These are phyloP conservation scores for Brienomyrus brachyistius DNA, from an alignment of 2,113 vertebrate genomes.

Conservation along the genomic window DNA sequence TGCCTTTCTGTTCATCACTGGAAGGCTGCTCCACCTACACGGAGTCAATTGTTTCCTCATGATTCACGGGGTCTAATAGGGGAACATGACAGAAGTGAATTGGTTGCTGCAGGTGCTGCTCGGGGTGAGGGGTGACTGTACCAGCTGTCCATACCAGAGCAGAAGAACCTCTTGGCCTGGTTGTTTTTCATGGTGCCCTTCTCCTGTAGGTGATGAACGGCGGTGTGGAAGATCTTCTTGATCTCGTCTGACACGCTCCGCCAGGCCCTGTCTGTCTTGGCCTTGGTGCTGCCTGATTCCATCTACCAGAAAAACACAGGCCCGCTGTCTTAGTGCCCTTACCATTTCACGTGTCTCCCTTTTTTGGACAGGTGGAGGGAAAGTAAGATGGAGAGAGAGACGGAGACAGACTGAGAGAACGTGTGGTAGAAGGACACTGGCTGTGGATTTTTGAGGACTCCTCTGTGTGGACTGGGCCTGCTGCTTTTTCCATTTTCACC, in stretches of 20 bases:
- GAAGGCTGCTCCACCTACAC: background rate
- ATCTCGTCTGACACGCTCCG: slow-evolving; percentile 88
- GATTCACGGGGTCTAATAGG: background rate
- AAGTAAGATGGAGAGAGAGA: background rate
- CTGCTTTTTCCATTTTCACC: slow-evolving; percentile 11
- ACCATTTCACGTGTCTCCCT: background rate
- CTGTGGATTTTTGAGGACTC: background rate
- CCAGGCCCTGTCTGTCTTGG: slow-evolving; percentile 81
- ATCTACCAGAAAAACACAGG: slow-evolving; percentile 55
- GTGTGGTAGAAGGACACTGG: background rate
- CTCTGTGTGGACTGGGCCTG: background rate
- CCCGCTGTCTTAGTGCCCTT: background rate
- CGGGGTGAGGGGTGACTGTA: background rate
- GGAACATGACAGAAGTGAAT: background rate
- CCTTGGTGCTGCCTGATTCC: slow-evolving; percentile 72
- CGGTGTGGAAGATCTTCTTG: slow-evolving; percentile 84
- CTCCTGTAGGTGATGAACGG: slow-evolving; percentile 83
- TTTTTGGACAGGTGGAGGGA: background rate
- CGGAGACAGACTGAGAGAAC: background rate
- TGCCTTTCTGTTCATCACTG: background rate
- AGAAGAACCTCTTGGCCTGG: slow-evolving; percentile 91
- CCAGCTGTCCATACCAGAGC: slow-evolving; percentile 69
- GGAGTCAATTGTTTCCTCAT: background rate
- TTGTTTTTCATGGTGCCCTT: slow-evolving; percentile 86
- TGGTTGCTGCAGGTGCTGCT: background rate